Base-by-base conservation (phyloP, 1,140 invertebrate genomes). In the Temnothorax longispinosus region DNA sequence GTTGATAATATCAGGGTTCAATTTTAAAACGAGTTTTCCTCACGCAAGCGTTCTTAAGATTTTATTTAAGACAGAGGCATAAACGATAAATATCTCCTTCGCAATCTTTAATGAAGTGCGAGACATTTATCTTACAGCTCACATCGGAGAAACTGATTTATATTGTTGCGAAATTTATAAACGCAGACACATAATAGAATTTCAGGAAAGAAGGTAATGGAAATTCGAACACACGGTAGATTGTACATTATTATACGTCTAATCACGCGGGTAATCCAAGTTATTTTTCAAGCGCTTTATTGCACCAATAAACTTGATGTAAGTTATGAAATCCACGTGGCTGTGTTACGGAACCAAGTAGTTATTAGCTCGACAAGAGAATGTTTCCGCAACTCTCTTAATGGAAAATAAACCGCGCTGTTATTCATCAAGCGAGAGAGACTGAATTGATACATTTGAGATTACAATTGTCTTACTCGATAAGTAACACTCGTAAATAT, bases 361-460 rank as follows among this genome's bases (percentile, higher is more conserved):
- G 77, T 81, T 54, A 81, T 69, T 81, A 81, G 50, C 47, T 27
- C 64, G 64, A 50, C 77, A 56, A 52, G 77, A 81, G 50, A 81
- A 65, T 81, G 65, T 81, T 81, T 81, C 64, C 65, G 77, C 77
- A 71, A 71, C 64, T 71, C 64, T 44, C 64, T 54, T 81, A 54
- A 69, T 54, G n/a, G 62, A 54, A 69, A 81, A 81, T 81, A 54
- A 81, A 81, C 32, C 27, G 21, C 35, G n/a, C 38, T 15, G 32
- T 65, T 69, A 21, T 67, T n/a, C 35, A 41, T 80, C 62, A 71
- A 15, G 32, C 21, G 15, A 47, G 44, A 27, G 21, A 56, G 56
- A 18, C 35, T 0, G 32, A 47, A 62, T 44, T 41, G 77, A 81
- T 81, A 81, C 10, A 27, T 47, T 77, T 64, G 10, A 67, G 41